Percentiles rank a stretch among this genome's conserved stretches.
Conservation (phyloP, 1,140 invertebrate genomes). For the Solen grandis region DNA sequence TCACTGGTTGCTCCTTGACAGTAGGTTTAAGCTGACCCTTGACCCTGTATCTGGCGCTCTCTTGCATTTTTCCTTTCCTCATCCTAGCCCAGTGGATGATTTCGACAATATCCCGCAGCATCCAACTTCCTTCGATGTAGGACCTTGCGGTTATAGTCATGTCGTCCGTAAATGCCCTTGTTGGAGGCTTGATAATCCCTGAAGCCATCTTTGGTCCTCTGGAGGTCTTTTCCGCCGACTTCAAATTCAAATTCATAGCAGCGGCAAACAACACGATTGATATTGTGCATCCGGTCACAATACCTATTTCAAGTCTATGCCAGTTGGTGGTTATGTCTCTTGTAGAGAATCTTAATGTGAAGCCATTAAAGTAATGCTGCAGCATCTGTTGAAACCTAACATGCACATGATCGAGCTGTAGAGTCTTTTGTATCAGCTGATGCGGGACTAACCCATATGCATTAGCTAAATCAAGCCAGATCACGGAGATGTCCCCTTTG, state of each 20-base stretch:
- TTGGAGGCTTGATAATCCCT: constrained; percentile 25
- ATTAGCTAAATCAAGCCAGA: no score
- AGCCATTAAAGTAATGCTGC: no score
- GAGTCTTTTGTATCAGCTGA: constrained; percentile 15
- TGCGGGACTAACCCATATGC: no score
- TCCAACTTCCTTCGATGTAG: constrained; percentile 7
- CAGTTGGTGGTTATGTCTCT: no score
- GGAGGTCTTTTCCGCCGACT: constrained; percentile 39
- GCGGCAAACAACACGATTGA: constrained; percentile 42
- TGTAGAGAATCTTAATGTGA: no score
- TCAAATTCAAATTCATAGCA: constrained; percentile 42
- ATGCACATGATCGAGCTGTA: constrained; percentile 45
- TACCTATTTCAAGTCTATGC: no score
- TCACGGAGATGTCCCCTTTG: constrained; percentile 42
- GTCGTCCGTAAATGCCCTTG: constrained; percentile 50
- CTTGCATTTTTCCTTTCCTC: constrained; percentile 9
- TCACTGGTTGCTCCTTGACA: no score
- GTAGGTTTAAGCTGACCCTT: constrained; percentile 5
- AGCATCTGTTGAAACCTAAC: background rate
- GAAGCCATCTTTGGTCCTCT: no score
- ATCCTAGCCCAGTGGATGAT: constrained; percentile 30
- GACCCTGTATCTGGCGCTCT: constrained; percentile 5
- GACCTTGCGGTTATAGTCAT: constrained; percentile 41
- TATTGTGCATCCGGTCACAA: constrained; percentile 52
- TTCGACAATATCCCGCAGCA: constrained; percentile 15